Evolutionary conservation across 2,888 invertebrate species (phyloP).

Genomic region (Lithosia quadra): DNA sequence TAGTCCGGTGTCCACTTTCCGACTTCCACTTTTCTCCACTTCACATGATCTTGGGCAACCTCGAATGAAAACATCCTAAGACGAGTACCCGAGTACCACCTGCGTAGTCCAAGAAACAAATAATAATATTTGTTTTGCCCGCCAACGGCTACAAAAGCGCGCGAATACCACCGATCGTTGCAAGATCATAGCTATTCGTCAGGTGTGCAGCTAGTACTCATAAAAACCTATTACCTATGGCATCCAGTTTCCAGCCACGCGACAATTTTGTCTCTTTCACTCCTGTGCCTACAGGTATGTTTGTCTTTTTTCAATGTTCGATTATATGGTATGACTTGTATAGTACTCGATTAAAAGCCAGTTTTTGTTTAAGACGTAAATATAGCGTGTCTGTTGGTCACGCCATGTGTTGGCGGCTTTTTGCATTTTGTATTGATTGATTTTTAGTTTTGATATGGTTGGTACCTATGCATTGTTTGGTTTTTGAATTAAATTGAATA

Average conservation of each 20-base stretch:
- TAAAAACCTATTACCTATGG: conserved; percentile 37
- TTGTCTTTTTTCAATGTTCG: conserved; percentile 14
- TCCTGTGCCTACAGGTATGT: conserved; percentile 24
- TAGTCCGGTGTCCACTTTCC: too few species aligned
- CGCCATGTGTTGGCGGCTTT: conserved; percentile 31
- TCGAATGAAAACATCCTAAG: too few species aligned
- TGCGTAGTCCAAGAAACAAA: background rate
- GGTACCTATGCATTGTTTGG: conserved; percentile 35
- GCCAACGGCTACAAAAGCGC: conserved; percentile 10
- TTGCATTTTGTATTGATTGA: conserved; percentile 35
- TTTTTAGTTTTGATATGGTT: conserved; percentile 26
- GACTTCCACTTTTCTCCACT: too few species aligned
- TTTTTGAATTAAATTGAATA: conserved; percentile 9
- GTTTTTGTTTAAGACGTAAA: conserved; percentile 47
- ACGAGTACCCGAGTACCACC: background rate
- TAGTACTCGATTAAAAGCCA: conserved; percentile 50
- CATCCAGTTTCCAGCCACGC: conserved; percentile 47
- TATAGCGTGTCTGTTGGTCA: conserved; percentile 39
- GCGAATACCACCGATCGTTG: conserved; percentile 16
- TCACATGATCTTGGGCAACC: too few species aligned
- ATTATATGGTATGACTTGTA: conserved; percentile 39
- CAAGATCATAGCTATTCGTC: conserved; percentile 28
- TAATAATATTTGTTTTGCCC: conserved; percentile 1
- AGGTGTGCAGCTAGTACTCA: conserved; percentile 39
- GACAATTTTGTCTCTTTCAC: conserved; percentile 45